Conservation (phyloP, 2,888 invertebrate genomes). For the Campoplex nolae region DNA sequence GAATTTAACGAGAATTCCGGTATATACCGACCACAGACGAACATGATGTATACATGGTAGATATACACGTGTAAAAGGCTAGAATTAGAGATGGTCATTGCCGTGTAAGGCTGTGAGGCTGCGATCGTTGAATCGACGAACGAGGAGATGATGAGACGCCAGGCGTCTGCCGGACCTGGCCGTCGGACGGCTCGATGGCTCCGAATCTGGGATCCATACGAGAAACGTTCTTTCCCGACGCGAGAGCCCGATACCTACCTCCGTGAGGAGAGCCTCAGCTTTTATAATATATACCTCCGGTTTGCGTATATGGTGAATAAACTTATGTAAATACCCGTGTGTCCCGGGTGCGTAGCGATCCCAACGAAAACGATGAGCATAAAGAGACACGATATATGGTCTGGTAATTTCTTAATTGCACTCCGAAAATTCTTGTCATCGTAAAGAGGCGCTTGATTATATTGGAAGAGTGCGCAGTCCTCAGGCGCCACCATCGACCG, state of each 20-base stretch:
- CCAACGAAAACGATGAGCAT: constrained; percentile 70
- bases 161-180: constrained; percentile 73
- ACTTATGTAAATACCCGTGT: constrained; percentile 81
- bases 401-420: constrained; percentile 84
- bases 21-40: not conserved
- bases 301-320: constrained; percentile 74
- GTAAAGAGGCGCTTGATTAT: constrained; percentile 82
- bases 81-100: constrained; percentile 61
- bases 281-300: constrained; percentile 58
- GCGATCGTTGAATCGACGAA: constrained; percentile 35
- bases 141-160: constrained; percentile 68
- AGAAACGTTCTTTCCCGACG: not conserved
- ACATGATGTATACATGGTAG: not conserved
- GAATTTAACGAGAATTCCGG: constrained; percentile 65
- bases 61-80: constrained; percentile 35
- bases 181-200: constrained; percentile 75
- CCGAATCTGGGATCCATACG: constrained; percentile 6
- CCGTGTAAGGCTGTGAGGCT: constrained; percentile 25
- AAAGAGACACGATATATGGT: constrained; percentile 83
- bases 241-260: constrained; percentile 23
- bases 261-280: constrained; percentile 10
- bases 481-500: constrained; percentile 42
- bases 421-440: constrained; percentile 83
- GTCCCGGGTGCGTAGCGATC: constrained; percentile 68
- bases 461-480: constrained; percentile 75